Conservation (phyloP, 2,888 invertebrate species). For the Coelinius sp. region DNA sequence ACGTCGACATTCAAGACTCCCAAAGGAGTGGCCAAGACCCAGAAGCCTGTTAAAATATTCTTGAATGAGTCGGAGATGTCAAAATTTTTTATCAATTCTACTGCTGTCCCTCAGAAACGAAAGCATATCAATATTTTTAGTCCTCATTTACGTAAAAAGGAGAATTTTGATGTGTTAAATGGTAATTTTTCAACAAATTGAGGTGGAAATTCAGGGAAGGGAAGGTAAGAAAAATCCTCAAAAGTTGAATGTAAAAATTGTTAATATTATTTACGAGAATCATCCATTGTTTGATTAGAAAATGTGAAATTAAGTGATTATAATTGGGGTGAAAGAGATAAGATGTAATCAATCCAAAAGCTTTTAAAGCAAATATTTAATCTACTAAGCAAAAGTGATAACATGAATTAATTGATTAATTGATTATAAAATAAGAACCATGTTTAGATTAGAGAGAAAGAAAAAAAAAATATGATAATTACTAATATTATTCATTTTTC, state of each 20-base stretch:
- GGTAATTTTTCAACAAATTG: too few relatives aligned
- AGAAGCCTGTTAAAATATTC: not conserved
- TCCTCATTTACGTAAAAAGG: not conserved
- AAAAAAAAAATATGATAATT: not conserved
- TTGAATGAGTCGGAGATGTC: not conserved
- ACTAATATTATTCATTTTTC: slow-evolving; percentile 26
- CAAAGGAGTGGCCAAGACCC: not conserved
- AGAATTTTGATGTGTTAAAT: slow-evolving; percentile 1
- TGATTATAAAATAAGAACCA: not conserved
- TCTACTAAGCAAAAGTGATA: not conserved
- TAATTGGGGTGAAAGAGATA: too few relatives aligned
- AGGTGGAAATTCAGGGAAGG: too few relatives aligned
- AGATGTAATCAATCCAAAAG: not conserved
- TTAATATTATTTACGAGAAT: too few relatives aligned
- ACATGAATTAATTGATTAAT: not conserved
- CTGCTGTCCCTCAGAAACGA: not conserved
- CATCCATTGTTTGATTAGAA: too few relatives aligned
- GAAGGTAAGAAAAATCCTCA: too few relatives aligned
- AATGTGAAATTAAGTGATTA: too few relatives aligned
- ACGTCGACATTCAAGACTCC: not conserved
- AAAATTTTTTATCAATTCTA: not conserved
- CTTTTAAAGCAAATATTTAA: not conserved
- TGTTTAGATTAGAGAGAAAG: not conserved
- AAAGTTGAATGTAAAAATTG: too few relatives aligned
- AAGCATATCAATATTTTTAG: not conserved